These are phyloP conservation scores for Centroberyx gerrardi DNA, from an alignment of 2,797 vertebrate species.

Conservation along the genomic window DNA sequence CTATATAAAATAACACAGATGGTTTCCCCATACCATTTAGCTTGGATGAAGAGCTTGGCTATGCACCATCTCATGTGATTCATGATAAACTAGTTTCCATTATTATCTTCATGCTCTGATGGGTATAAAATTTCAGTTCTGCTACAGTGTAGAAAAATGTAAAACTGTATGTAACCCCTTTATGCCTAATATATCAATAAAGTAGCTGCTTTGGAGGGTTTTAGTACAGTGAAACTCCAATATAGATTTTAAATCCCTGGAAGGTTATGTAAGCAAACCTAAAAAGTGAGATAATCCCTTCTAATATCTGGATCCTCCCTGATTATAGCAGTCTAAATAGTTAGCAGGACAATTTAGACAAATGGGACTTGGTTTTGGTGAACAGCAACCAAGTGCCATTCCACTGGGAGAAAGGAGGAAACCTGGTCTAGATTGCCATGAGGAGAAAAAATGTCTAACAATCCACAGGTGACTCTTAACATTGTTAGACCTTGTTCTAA, in stretches of 20 bases:
- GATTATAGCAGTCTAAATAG: not conserved
- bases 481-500: no score
- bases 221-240: not conserved
- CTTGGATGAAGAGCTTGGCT: not conserved
- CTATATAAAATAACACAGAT: not conserved
- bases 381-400: not conserved
- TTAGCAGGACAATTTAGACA: not conserved
- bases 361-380: not conserved
- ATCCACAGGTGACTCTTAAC: no score
- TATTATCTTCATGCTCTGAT: not conserved
- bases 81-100: not conserved
- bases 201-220: not conserved
- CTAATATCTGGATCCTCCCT: not conserved
- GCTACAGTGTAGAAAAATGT: not conserved
- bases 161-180: no score
- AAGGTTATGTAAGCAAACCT: constrained; percentile 5
- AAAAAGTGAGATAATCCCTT: not conserved
- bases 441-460: no score
- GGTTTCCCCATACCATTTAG: not conserved
- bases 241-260: not conserved
- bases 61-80: not conserved
- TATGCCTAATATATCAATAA: not conserved
- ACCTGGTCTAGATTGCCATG: no score
- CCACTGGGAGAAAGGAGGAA: not conserved
- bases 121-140: not conserved